Conservation (phyloP, 2,113 vertebrate species). For the Seriola quinqueradiata region DNA sequence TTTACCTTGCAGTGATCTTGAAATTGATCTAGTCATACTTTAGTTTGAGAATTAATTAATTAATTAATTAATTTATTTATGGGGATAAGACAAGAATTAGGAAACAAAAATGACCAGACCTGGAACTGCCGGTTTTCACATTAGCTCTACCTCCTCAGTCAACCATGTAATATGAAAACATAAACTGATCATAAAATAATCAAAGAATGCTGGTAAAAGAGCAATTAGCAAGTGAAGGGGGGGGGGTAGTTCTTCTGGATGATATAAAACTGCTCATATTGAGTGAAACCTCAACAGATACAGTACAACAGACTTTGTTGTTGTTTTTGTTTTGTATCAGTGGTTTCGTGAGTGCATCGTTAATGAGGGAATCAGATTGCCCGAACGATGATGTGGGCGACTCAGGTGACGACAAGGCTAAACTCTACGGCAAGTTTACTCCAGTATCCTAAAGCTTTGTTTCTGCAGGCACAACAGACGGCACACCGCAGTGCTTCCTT, state of each 20-base stretch:
- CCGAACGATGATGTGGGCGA: conserved; percentile 15
- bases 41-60: background rate
- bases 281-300: background rate
- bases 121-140: background rate
- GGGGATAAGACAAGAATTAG: background rate
- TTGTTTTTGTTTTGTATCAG: background rate
- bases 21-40: background rate
- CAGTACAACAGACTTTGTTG: background rate
- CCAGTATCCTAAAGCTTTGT: background rate
- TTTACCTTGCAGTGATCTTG: background rate
- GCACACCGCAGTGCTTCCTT: conserved; percentile 18
- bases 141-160: background rate
- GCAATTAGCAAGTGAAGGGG: background rate
- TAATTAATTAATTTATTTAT: too few species aligned
- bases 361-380: conserved; percentile 24
- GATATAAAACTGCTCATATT: background rate
- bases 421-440: background rate
- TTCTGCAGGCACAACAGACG: conserved; percentile 55
- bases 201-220: background rate
- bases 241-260: background rate
- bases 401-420: background rate
- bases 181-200: conserved; percentile 1
- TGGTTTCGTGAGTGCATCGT: background rate
- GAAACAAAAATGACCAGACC: background rate
- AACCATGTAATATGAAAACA: background rate